Conservation (phyloP, 53 echinoderm and acorn worm species). For the Echinometra lucunter region DNA sequence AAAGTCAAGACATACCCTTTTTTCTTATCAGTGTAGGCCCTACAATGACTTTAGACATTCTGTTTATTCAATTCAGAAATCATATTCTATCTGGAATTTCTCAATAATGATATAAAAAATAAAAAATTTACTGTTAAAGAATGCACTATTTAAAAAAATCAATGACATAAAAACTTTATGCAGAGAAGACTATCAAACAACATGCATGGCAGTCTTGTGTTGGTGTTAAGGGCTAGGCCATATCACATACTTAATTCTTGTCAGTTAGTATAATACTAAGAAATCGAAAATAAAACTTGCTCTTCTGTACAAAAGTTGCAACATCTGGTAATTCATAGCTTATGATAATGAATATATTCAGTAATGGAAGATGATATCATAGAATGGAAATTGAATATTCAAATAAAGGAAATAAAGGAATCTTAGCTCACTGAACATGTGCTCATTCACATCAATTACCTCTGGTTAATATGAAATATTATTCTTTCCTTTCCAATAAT, state of each 20-base stretch:
- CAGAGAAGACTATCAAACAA: background rate
- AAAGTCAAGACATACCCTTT: background rate
- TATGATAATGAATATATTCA: background rate
- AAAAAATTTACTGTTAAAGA: background rate
- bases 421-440: background rate
- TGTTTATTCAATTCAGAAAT: background rate
- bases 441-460: background rate
- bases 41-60: background rate
- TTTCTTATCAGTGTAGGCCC: background rate
- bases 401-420: background rate
- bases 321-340: background rate
- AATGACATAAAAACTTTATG: background rate
- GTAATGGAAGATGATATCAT: background rate
- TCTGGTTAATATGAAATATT: background rate
- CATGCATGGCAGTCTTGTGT: background rate
- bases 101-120: background rate
- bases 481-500: background rate
- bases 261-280: too few relatives aligned
- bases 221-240: too few relatives aligned
- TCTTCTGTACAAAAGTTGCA: too few relatives aligned
- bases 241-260: too few relatives aligned
- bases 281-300: too few relatives aligned
- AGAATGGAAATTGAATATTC: background rate
- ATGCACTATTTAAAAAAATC: background rate
- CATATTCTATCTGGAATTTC: background rate